These are phyloP conservation scores for Tachystola acroxantha DNA, from an alignment of 2,888 invertebrate species.

Conservation along the genomic window DNA sequence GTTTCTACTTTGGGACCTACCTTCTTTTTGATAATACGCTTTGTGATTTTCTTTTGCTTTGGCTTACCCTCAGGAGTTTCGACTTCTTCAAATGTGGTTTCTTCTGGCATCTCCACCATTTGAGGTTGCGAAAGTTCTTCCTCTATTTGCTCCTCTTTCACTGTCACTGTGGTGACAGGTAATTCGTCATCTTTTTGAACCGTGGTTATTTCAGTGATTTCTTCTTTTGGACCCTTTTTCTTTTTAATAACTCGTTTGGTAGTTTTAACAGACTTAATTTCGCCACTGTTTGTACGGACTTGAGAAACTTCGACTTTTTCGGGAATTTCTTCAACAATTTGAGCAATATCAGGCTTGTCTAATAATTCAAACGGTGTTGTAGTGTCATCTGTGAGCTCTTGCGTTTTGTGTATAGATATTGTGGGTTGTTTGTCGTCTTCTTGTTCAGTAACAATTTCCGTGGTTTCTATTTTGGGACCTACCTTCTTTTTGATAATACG, in stretches of 20 bases:
- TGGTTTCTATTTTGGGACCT: constrained; percentile 26
- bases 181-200: constrained; percentile 40
- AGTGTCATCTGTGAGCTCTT: constrained; percentile 32
- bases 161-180: constrained; percentile 27
- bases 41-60: constrained; percentile 25
- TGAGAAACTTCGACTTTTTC: constrained; percentile 43
- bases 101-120: constrained; percentile 34
- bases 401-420: constrained; percentile 41
- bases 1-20: constrained; percentile 27
- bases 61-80: constrained; percentile 29
- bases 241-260: constrained; percentile 56
- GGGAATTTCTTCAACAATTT: constrained; percentile 34
- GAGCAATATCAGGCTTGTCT: constrained; percentile 19
- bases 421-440: constrained; percentile 31
- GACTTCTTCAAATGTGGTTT: constrained; percentile 19
- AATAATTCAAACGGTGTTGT: constrained; percentile 15
- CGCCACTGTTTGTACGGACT: constrained; percentile 43
- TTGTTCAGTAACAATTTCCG: constrained; percentile 31
- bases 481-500: constrained; percentile 48
- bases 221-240: constrained; percentile 52
- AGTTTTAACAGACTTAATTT: constrained; percentile 25
- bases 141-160: constrained; percentile 23
- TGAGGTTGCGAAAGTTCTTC: constrained; percentile 38
- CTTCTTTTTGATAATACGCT: constrained; percentile 31
- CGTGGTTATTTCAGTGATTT: constrained; percentile 28